Evolutionary conservation across 2,113 vertebrate species (phyloP).

Genomic region (Tympanuchus pallidicinctus): DNA sequence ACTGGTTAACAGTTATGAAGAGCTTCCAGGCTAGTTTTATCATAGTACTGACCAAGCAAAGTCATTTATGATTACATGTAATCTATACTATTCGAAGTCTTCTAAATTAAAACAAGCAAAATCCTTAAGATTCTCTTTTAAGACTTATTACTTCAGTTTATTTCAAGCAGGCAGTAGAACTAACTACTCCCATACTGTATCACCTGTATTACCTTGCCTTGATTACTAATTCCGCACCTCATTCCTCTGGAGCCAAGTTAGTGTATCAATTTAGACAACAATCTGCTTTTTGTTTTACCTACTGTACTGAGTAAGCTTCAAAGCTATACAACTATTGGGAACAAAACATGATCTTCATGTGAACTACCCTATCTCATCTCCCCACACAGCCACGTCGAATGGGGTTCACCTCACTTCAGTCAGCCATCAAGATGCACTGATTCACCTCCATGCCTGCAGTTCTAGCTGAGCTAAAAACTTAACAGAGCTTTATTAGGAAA

Average conservation of each 20-base stretch:
- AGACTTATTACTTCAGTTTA: neutral
- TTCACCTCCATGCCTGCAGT: neutral
- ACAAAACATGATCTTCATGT: neutral
- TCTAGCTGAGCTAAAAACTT: neutral
- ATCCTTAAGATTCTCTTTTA: neutral
- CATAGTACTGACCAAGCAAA: neutral
- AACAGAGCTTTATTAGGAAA: neutral
- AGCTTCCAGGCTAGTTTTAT: neutral
- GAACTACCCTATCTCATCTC: neutral
- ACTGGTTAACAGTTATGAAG: neutral
- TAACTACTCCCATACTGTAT: neutral
- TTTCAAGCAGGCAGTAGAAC: neutral
- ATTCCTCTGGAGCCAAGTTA: neutral
- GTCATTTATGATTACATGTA: neutral
- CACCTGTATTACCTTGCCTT: neutral
- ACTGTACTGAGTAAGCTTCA: neutral
- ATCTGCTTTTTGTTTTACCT: neutral
- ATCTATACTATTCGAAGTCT: neutral
- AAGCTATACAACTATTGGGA: neutral
- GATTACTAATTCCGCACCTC: neutral
- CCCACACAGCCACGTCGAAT: too few species aligned
- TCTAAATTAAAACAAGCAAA: neutral
- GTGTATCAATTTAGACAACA: neutral
- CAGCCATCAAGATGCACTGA: neutral
- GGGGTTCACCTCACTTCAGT: neutral